Evolutionary conservation across 2,113 vertebrate species (phyloP).

Genomic region (Xyliphius kryptos): DNA sequence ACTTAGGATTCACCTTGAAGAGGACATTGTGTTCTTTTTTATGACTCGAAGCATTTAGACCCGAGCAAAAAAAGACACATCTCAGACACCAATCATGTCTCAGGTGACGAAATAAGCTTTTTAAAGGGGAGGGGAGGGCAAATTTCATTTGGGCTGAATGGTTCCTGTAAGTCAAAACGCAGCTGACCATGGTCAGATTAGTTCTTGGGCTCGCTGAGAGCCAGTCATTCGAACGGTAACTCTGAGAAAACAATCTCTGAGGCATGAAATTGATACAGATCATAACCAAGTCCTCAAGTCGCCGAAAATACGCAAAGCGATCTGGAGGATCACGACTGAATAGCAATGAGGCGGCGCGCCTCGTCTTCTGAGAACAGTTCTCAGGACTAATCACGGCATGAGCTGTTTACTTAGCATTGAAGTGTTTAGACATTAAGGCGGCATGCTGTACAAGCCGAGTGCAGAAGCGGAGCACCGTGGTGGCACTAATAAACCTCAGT

Average conservation of each 20-base stretch:
- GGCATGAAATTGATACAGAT: constrained; percentile 16
- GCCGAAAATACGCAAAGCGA: background rate
- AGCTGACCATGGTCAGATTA: constrained; percentile 17
- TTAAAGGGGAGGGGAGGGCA: too few relatives aligned
- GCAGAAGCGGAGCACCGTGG: too few relatives aligned
- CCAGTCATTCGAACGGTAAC: background rate
- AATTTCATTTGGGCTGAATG: too few relatives aligned
- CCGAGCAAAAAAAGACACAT: too few relatives aligned
- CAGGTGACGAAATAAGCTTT: too few relatives aligned
- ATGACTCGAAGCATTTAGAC: too few relatives aligned
- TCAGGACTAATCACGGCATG: background rate
- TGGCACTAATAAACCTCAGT: too few relatives aligned
- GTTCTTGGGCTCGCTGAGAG: background rate
- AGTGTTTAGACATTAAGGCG: background rate
- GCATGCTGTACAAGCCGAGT: too few relatives aligned
- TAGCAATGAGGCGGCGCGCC: background rate
- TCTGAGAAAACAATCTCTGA: constrained; percentile 2
- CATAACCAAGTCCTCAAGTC: background rate
- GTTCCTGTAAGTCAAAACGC: background rate
- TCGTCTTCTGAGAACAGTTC: background rate
- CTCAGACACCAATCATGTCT: too few relatives aligned
- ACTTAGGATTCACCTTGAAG: too few relatives aligned
- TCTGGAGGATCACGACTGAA: constrained; percentile 3
- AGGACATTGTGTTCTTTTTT: too few relatives aligned
- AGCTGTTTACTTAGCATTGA: constrained; percentile 8